Base-by-base conservation (phyloP, 2,797 vertebrate genomes). In the Anas bahamensis region DNA sequence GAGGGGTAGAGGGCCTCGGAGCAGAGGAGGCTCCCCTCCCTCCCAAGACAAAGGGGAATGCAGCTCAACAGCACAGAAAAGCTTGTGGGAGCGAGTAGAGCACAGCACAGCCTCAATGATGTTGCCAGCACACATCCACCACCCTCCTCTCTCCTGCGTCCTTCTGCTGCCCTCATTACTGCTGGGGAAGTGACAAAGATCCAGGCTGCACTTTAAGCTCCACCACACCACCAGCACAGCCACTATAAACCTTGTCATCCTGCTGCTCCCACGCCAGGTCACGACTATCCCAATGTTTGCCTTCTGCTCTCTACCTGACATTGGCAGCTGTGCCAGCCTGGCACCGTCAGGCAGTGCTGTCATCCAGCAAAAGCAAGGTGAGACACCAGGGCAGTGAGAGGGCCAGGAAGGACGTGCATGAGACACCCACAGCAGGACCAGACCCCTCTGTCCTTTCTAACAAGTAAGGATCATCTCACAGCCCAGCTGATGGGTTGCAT, bases 371-470 rank as follows among this genome's bases (percentile, higher is more conserved):
- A 86, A 84, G 66, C 28, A 48, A 77, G 48, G 50, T 1, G 9
- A 83, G 68, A 69, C 0, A 7, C 17, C 64, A 86, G 77, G 41
- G 28, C 42, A 82, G 28, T 4, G n/a, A 14, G 33, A 66, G 50
- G 31, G 37, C 61, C 57, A 55, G 69, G 66, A 91, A 91, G 65
- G 48, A 70, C 81, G 82, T 14, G 57, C 23, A 4, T 10, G 66
- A 59, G 48, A 53, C 66, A 95, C 23, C 48, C 48, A 61, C 69
- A 78, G 37, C 5, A 93, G 57, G 37, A 84, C 21, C 65, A 41
- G 87, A 66, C 46, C 75, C 66, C 39, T 89, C 72, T 88, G 79
- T 70, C 77, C 66, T 57, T 92, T 91, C 55, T 78, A 82, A 75
- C 31, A 79, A 90, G 80, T 39, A 87, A 66, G 81, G 42, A 86